Base-by-base conservation (phyloP, 1,140 invertebrate genomes). In the Saccostrea echinata region DNA sequence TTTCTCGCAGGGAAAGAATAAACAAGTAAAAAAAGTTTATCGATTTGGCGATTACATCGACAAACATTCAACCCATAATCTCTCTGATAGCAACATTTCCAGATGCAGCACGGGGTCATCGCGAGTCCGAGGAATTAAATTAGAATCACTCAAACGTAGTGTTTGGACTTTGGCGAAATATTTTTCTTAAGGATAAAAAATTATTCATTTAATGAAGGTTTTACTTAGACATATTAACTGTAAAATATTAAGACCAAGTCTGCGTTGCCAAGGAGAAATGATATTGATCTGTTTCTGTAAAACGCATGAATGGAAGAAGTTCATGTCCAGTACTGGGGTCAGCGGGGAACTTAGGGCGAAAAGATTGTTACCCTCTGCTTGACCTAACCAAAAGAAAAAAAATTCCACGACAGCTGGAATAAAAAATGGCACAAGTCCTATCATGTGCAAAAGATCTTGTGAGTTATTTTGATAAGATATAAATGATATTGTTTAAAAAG, bases 11-110 rank as follows among this genome's bases (percentile, higher is more conserved):
- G 68, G 68, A 76, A 76, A 76, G 68, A 76, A 76, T 76, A 76
- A 76, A 76, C 68, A 76, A 76, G 68, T 76, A 76, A 76, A 76
- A 43, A 71, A 76, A 76, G 68, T 76, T 76, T 76, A 76, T 76
- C 68, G 68, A 76, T 76, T 61, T 76, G 27, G 27, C 68, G 68
- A 27, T 76, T 61, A 61, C 68, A 76, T 76, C 24, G 68, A 76
- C 68, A 76, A 61, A 61, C 55, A 61, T 33, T 76, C 27, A 76
- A 76, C 24, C 27, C 24, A 76, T 33, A 76, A 76, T 76, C 68
- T 76, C 13, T 30, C 68, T 76, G 30, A 27, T 76, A 33, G 68
- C 27, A 30, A 33, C 27, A 18, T 33, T 27, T 76, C n/a, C 21
- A 61, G 55, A 61, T 61, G n/a, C 16, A 61, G n/a, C 55, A n/a